Percentiles rank a stretch among this genome's conserved stretches.
These are phyloP conservation scores for Andricus quercusramuli DNA, from an alignment of 2,888 invertebrate species.

Conservation along the genomic window DNA sequence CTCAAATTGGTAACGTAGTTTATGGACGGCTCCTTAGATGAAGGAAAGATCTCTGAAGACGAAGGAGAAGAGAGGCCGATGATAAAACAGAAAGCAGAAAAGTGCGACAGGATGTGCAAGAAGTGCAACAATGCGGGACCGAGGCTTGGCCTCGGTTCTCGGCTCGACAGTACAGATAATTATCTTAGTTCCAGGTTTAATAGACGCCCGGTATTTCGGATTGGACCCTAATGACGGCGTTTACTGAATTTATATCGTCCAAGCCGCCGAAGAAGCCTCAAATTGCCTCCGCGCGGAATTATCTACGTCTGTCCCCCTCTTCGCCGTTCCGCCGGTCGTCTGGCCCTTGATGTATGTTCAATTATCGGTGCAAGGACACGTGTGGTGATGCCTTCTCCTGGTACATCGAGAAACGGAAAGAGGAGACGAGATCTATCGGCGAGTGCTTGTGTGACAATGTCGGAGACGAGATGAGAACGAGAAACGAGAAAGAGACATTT, in stretches of 20 bases:
- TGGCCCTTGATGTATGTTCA: conserved; percentile 68
- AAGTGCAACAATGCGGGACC: conserved; percentile 69
- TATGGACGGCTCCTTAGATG: not conserved
- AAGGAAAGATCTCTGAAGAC: conserved; percentile 40
- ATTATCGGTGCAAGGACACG: conserved; percentile 63
- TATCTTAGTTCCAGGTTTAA: conserved; percentile 76
- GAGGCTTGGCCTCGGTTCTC: conserved; percentile 49
- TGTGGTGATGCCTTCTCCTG: conserved; percentile 48
- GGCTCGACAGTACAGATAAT: conserved; percentile 68
- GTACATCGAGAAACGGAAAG: conserved; percentile 53
- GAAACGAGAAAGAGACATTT: conserved; percentile 70
- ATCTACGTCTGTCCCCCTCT: conserved; percentile 52
- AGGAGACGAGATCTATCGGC: conserved; percentile 40
- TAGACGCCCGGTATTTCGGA: conserved; percentile 77
- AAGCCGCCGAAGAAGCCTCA: conserved; percentile 55
- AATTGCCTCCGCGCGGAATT: conserved; percentile 67
- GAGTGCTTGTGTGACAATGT: conserved; percentile 47
- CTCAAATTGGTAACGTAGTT: too few species aligned
- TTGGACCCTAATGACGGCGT: conserved; percentile 76
- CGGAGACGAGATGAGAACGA: conserved; percentile 35
- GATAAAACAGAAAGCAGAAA: conserved; percentile 52
- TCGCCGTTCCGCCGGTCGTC: conserved; percentile 42
- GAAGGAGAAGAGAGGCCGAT: conserved; percentile 44
- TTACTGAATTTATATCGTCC: conserved; percentile 75
- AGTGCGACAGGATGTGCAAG: conserved; percentile 55